Evolutionary conservation across 2,888 invertebrate species (phyloP), one percentile per base, ranked within the genome.

Genomic region (Blastobasis lacticolella): DNA sequence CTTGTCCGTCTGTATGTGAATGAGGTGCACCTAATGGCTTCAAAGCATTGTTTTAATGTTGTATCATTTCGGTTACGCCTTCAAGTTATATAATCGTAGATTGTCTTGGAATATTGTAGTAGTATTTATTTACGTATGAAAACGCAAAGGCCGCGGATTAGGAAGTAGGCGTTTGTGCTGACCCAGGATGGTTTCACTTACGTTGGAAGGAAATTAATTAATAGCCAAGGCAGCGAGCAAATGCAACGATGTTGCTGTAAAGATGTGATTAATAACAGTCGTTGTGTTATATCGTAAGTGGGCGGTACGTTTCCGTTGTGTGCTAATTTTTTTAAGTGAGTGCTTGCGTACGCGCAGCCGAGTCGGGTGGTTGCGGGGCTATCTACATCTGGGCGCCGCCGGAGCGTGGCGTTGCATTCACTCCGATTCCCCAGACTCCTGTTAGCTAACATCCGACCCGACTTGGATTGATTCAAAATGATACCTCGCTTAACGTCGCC

Each of bases 321-420:
- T 84, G 84, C 85, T 77, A 84, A 81, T 85, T 84, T 78, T 77
- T 78, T 77, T 71, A 71, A 77, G 65, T 70, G 75, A 78, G 70
- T 71, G 75, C 75, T 71, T 75, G 73, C 77, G 73, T 75, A 70
- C 66, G 61, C 64, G 60, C 56, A 49, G 57, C 45, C 48, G 43
- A 42, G 47, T 3, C 44, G 56, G 58, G 56, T 49, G 55, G 57
- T 63, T 64, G 65, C 49, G 63, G 55, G 60, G 65, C 62, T 84
- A 86, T 86, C 86, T 81, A 70, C 75, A 87, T 87, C 86, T 74
- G 73, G 59, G 73, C 81, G 71, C 57, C 78, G 71, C 57, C 78
- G 75, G 69, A 78, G 73, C 81, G 73, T 80, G 68, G 55, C 66
- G 57, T 73, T 80, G 79, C 87, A 82, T 87, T 88, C 85, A 85